Evolutionary conservation across 2,888 invertebrate genomes (phyloP), one percentile per base, ranked within the genome.

Genomic region (Dolichomitus sp.): DNA sequence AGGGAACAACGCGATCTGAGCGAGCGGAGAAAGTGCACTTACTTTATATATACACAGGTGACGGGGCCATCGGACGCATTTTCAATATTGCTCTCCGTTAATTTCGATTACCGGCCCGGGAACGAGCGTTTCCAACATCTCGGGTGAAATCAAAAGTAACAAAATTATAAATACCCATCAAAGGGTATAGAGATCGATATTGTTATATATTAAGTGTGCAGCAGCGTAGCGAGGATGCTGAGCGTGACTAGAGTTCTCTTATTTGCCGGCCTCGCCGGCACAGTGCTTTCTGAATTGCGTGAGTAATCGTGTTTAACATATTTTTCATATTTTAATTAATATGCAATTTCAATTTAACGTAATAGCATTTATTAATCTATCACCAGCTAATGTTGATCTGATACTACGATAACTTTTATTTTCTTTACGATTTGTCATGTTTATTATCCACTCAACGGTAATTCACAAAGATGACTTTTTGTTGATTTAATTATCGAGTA

Each of bases 1-100:
- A 81, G 65, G 68, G 84, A 42, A 45, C 57, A 45, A 68, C 19
- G 65, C 52, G 84, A 72, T n/a, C 45, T 30, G 54, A 66, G 83
- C 69, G 78, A 81, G 81, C 85, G 92, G 93, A 93, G 93, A 93
- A 93, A 93, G 93, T 93, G 87, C 78, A 86, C 90, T 88, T 91
- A 92, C 90, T 93, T 92, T 90, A 93, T 93, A 93, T 92, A 93
- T 93, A 92, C 89, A 74, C 83, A 87, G 66, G 85, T 83, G 81
- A 85, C 85, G 88, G 89, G 89, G 85, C 88, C 89, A 90, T 90
- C 89, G 88, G 77, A 88, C 88, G 88, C 90, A 91, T 91, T 93
- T 93, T 91, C 92, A 87, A 92, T 89, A 90, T 84, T 85, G 87
- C 89, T 87, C 86, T 87, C 61, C 84, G 88, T 80, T 87, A 90